A percentile compares a stretch with the other conserved stretches of the same genome.
phyloP scores from a whole-genome alignment of 2,888 invertebrate species.

The Erebia epiphron region DNA sequence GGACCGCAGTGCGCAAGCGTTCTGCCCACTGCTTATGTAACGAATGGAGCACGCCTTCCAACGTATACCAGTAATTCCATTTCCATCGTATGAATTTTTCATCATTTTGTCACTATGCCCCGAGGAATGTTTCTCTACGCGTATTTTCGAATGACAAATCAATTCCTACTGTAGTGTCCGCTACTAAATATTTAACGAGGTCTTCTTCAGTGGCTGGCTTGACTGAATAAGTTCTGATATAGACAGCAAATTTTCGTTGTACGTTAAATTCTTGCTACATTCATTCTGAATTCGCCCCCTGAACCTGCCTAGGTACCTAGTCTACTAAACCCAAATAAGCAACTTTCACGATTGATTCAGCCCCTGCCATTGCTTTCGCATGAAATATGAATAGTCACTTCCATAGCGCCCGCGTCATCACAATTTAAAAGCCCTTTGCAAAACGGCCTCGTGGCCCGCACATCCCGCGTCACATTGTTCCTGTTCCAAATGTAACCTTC shows the following conservation, averaged over 20 bases:
- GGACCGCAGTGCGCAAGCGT: constrained; percentile 71
- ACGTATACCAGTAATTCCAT: constrained; percentile 43
- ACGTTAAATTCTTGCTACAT: not conserved
- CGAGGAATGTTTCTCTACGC: constrained; percentile 1
- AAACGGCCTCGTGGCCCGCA: constrained; percentile 26
- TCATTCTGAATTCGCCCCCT: no score
- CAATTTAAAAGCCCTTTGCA: constrained; percentile 10
- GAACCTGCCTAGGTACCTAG: no score
- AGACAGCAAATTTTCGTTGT: not conserved
- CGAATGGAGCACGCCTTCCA: constrained; percentile 56
- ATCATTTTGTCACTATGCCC: constrained; percentile 40
- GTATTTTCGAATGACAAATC: not conserved
- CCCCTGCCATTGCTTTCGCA: not conserved
- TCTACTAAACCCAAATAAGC: no score
- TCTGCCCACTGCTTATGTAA: constrained; percentile 74
- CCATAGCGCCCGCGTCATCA: not conserved
- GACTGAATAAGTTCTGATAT: not conserved
- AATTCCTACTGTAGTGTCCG: not conserved
- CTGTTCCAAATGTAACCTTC: constrained; percentile 69
- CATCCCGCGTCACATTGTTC: constrained; percentile 38
- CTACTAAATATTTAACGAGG: constrained; percentile 7
- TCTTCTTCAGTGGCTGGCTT: not conserved
- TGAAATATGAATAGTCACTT: not conserved
- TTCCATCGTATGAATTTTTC: constrained; percentile 58
- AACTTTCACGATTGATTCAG: no score